Evolutionary conservation across 2,888 invertebrate genomes (phyloP), one percentile per base, ranked within the genome.

Genomic region (Chaetogeoica ovagalla): DNA sequence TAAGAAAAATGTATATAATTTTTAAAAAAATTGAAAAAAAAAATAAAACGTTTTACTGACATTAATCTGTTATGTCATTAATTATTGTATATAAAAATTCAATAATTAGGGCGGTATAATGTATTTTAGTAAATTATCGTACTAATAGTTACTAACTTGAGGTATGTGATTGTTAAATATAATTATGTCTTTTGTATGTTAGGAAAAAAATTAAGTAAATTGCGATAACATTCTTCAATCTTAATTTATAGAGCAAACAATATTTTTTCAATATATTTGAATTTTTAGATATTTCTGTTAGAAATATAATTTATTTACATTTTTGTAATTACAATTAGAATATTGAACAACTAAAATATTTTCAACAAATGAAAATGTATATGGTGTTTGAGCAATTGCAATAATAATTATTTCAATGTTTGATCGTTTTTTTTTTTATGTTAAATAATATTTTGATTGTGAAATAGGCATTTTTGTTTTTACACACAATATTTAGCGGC

Each of bases 81-180:
- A 65, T 66, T 66, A 57, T n/a, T 77, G 77, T 70, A 63, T 5
- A 79, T 79, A 79, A 59, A n/a, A 69, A n/a, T 70, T 79, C 6
- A 57, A 69, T 65, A 39, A 57, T 55, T 63, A 63, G 52, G 70
- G 77, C 62, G 70, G 52, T 79, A 70, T 77, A 39, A 70, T 79
- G 70, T 79, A 79, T 48, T 71, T 79, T 79, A 79, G 77, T 63
- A 39, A 70, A 63, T 70, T 55, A 75, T 75, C 39, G 55, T 77
- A 55, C 63, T 63, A 55, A 55, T 70, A 79, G 70, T 79, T 79
- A 79, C 77, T 79, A 70, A 79, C 55, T 77, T 70, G 52, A 43
- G 62, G 62, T 60, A 62, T 63, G 52, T 79, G 48, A 77, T 77
- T 68, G 68, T 77, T 68, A 77, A 77, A 30, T 68, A 8, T 70